Evolutionary conservation across 2,888 invertebrate species (phyloP).

Genomic region (Gnatocerus cornutus): DNA sequence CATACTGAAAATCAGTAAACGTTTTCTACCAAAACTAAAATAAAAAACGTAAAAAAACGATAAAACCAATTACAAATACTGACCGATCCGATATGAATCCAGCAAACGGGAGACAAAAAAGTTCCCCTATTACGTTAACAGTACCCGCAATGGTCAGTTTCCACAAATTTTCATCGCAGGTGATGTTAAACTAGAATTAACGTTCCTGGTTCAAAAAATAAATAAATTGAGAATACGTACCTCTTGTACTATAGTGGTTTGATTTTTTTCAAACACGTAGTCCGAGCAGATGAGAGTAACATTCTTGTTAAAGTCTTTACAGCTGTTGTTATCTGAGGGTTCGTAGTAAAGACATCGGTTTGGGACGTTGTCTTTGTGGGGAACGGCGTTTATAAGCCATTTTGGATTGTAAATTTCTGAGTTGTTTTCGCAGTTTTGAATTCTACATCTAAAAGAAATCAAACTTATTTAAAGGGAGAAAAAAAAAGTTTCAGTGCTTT

Average conservation of each 20-base stretch:
- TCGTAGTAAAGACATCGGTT: slow-evolving; percentile 58
- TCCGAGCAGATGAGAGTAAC: slow-evolving; percentile 57
- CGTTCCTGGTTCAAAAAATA: neutral
- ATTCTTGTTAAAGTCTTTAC: slow-evolving; percentile 56
- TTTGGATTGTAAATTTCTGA: slow-evolving; percentile 63
- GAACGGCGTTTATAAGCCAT: slow-evolving; percentile 72
- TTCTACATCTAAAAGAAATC: slow-evolving; percentile 69
- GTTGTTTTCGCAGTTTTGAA: slow-evolving; percentile 72
- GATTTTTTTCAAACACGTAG: slow-evolving; percentile 63
- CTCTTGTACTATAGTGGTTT: slow-evolving; percentile 65
- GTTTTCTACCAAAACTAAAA: slow-evolving; percentile 75
- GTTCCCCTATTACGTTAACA: slow-evolving; percentile 82
- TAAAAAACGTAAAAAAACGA: neutral
- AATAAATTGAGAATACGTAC: slow-evolving; percentile 58
- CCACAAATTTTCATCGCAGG: slow-evolving; percentile 78
- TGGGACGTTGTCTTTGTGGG: slow-evolving; percentile 62
- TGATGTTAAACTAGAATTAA: slow-evolving; percentile 75
- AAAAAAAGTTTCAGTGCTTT: no score
- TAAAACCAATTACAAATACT: no score
- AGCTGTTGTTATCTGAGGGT: slow-evolving; percentile 44
- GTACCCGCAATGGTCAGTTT: slow-evolving; percentile 82
- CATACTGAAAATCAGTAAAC: slow-evolving; percentile 73
- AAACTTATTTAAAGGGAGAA: no score
- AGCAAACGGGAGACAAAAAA: slow-evolving; percentile 79
- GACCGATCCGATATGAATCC: slow-evolving; percentile 79